These are phyloP conservation scores for Vidua chalybeata DNA, from an alignment of 2,113 vertebrate species.

Conservation along the genomic window DNA sequence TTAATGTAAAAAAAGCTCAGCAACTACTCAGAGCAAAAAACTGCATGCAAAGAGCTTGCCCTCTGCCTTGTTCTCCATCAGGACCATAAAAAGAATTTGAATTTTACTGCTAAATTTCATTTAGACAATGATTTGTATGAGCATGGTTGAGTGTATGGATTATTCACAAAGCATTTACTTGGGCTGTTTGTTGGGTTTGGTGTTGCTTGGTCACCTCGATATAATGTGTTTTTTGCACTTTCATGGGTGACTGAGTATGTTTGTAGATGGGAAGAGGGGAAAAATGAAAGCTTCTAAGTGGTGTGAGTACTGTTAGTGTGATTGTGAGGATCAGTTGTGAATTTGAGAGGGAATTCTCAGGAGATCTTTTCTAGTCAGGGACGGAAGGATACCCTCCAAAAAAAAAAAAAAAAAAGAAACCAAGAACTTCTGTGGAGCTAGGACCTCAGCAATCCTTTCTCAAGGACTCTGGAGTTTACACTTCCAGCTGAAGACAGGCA, in stretches of 20 bases:
- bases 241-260: neutral
- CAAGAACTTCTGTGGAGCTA: neutral
- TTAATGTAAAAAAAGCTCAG: neutral
- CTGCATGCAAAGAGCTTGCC: neutral
- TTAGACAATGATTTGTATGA: neutral
- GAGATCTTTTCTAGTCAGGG: neutral
- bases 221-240: neutral
- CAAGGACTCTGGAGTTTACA: neutral
- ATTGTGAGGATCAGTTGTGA: neutral
- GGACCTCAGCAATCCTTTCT: neutral
- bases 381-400: neutral
- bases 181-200: neutral
- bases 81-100: neutral
- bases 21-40: neutral
- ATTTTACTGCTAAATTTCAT: constrained; percentile 1
- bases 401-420: neutral
- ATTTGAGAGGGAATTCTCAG: neutral
- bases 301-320: neutral
- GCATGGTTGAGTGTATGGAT: neutral
- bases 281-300: neutral
- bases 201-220: neutral
- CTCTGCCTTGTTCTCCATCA: neutral
- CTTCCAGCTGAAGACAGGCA: neutral
- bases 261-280: neutral
- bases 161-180: neutral